These are phyloP conservation scores for Ivindomyrus marchei DNA, from an alignment of 2,113 vertebrate species.

Conservation along the genomic window DNA sequence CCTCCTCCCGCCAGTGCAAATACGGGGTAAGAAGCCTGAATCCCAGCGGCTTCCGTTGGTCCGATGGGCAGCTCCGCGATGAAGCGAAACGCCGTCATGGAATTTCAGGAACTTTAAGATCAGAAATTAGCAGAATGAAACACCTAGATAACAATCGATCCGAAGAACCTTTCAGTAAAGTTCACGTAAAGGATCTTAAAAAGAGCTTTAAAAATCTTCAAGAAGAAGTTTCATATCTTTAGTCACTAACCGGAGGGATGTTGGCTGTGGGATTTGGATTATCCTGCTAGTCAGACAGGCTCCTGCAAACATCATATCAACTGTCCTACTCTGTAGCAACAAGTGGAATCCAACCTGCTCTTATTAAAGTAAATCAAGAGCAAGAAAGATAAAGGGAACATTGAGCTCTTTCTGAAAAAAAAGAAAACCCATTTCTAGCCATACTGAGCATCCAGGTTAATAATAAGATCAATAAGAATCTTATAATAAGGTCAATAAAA, in stretches of 20 bases:
- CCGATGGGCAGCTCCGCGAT: background rate
- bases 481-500: background rate
- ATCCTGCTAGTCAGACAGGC: slow-evolving; percentile 3
- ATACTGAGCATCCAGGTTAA: background rate
- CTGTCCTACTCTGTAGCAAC: slow-evolving; percentile 11
- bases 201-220: slow-evolving; percentile 11
- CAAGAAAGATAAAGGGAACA: background rate
- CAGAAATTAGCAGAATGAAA: background rate
- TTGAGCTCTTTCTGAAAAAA: slow-evolving; percentile 13
- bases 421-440: background rate
- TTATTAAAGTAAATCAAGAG: background rate
- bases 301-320: slow-evolving; percentile 19
- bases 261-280: slow-evolving; percentile 23
- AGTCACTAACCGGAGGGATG: slow-evolving; percentile 21
- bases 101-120: background rate
- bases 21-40: slow-evolving; percentile 95
- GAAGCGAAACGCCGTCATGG: too few relatives aligned
- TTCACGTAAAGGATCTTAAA: background rate
- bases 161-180: background rate
- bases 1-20: slow-evolving; percentile 96
- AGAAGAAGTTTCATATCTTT: slow-evolving; percentile 26
- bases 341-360: background rate
- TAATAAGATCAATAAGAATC: background rate
- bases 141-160: background rate
- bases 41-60: slow-evolving; percentile 20